A percentile compares a stretch with the other conserved stretches of the same genome.
phyloP scores from a whole-genome alignment of 2,797 vertebrate species.

The Cheirogaleus major region DNA sequence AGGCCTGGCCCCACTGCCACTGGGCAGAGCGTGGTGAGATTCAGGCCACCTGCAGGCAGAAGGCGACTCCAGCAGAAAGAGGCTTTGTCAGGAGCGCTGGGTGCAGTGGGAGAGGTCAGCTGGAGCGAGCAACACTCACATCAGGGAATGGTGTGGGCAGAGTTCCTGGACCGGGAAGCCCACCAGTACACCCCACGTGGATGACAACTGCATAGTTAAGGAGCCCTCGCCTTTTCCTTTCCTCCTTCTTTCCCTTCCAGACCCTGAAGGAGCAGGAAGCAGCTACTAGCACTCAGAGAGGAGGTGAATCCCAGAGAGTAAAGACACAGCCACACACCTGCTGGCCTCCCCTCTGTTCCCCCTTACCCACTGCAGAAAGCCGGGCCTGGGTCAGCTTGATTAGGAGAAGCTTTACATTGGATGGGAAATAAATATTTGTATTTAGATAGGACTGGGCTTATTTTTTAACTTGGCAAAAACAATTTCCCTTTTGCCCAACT shows the following conservation, averaged over 20 bases:
- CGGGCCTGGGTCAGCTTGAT: neutral
- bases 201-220: neutral
- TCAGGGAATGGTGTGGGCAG: neutral
- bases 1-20: neutral
- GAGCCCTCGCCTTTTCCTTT: neutral
- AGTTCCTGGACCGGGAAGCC: too few species aligned
- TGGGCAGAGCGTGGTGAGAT: neutral
- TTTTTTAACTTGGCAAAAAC: constrained; percentile 9
- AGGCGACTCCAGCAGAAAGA: neutral
- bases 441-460: neutral
- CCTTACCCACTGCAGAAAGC: neutral
- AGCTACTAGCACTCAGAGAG: neutral
- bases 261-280: neutral
- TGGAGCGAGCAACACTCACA: too few species aligned
- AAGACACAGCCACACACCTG: neutral
- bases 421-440: neutral
- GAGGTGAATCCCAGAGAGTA: neutral
- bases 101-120: neutral
- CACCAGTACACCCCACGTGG: too few species aligned
- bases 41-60: neutral
- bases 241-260: neutral
- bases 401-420: neutral
- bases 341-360: fast-evolving
- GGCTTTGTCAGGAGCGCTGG: neutral
- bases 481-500: neutral